These are phyloP conservation scores for Solea senegalensis DNA, from an alignment of 2,113 vertebrate species.

Conservation along the genomic window DNA sequence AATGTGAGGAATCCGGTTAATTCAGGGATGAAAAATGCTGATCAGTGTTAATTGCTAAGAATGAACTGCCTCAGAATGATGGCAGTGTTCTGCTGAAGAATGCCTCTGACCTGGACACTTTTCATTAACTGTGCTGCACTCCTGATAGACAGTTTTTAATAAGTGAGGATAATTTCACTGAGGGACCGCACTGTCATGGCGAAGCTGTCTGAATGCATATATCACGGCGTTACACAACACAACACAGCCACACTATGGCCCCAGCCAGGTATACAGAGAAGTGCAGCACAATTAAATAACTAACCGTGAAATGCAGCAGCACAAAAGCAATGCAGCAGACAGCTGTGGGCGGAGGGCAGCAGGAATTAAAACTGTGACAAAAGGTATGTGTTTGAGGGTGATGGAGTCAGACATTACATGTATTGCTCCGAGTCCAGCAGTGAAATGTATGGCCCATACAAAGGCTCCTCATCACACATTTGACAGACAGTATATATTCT, in stretches of 20 bases:
- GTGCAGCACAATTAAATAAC: conserved; percentile 29
- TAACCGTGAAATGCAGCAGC: conserved; percentile 30
- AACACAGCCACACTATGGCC: conserved; percentile 5
- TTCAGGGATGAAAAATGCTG: conserved; percentile 32
- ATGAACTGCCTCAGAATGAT: conserved; percentile 37
- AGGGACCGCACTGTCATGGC: conserved; percentile 52
- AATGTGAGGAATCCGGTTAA: conserved; percentile 22
- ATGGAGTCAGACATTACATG: conserved; percentile 59
- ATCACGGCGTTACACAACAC: conserved; percentile 41
- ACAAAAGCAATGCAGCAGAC: conserved; percentile 24
- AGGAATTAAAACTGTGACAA: conserved; percentile 11
- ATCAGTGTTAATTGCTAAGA: conserved; percentile 29
- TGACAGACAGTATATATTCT: conserved; percentile 69
- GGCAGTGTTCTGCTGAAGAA: conserved; percentile 38
- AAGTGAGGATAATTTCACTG: conserved; percentile 62
- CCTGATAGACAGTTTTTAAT: conserved; percentile 67
- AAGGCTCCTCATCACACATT: conserved; percentile 62
- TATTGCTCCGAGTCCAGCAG: conserved; percentile 60
- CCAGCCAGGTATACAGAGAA: conserved; percentile 24
- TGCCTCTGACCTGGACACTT: conserved; percentile 58
- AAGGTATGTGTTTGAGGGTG: conserved; percentile 63
- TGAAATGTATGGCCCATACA: conserved; percentile 69
- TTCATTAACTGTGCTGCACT: conserved; percentile 51
- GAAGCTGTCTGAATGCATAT: conserved; percentile 40
- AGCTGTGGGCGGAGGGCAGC: conserved; percentile 35